Percentiles rank a stretch among this genome's conserved stretches.
These are phyloP conservation scores for Ursus arctos DNA, from an alignment of 2,113 vertebrate species.

Conservation along the genomic window DNA sequence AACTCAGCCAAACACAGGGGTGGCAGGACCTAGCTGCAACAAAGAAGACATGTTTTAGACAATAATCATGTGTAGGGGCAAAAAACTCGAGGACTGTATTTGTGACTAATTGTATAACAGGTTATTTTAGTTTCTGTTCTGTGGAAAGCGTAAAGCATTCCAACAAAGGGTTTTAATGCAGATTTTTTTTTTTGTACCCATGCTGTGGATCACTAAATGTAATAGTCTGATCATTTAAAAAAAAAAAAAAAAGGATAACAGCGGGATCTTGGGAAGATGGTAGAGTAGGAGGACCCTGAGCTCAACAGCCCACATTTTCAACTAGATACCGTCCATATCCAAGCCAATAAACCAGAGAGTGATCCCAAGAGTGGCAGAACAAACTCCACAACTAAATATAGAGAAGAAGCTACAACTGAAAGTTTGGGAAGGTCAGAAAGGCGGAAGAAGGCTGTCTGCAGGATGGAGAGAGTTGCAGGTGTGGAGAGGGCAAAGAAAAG, in stretches of 20 bases:
- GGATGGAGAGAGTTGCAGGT: not conserved
- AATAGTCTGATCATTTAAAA: too few relatives aligned
- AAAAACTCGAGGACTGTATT: not conserved
- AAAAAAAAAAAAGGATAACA: not conserved
- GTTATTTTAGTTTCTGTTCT: too few relatives aligned
- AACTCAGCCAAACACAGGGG: slow-evolving; percentile 92
- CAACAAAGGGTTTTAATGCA: too few relatives aligned
- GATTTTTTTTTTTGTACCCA: too few relatives aligned
- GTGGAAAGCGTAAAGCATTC: too few relatives aligned
- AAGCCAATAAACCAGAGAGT: not conserved
- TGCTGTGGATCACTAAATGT: too few relatives aligned
- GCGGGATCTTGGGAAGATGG: not conserved
- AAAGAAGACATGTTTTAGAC: not conserved
- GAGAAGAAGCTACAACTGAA: not conserved
- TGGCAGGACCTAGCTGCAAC: not conserved
- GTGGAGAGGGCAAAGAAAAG: not conserved
- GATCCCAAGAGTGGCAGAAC: not conserved
- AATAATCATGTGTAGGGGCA: slow-evolving; percentile 59
- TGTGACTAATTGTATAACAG: too few relatives aligned
- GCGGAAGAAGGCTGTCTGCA: not conserved
- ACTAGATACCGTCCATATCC: not conserved
- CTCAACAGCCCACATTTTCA: not conserved
- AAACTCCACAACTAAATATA: not conserved
- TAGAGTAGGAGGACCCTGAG: not conserved
- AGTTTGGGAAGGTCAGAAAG: not conserved